Evolutionary conservation across 2,113 vertebrate species (phyloP), one percentile per base, ranked within the genome.

Genomic region (Bubalus kerabau): DNA sequence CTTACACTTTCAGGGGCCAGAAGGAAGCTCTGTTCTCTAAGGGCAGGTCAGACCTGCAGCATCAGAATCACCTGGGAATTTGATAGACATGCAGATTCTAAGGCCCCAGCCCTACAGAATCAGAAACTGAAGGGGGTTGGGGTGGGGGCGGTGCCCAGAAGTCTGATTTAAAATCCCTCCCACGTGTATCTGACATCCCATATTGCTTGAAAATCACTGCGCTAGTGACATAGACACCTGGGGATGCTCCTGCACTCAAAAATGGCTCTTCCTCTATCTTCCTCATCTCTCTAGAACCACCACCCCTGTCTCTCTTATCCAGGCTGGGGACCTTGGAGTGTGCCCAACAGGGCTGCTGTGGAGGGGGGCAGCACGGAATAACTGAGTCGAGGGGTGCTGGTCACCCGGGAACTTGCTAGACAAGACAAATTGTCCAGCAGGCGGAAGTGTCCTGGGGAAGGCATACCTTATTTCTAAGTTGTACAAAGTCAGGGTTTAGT

Each of bases 101-200:
- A 6, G 40, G 54, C 17, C 5, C 57, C 26, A n/a, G 54, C 54
- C 3, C 23, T 3, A 12, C 7, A 10, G 15, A 89, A 12, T 28
- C 50, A 21, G 67, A 86, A 52, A n/a, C 12, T 21, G 43, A 23
- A 24, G 21, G 1, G 1, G 28, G 60, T 62, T 62, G 19, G 21
- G n/a, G 11, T 17, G 52, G 32, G 11, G n/a, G 32, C 6, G 19
- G 17, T 32, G 93, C 26, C 8, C 30, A n/a, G 30, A 5, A 2
- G 7, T 1, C 80, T 14, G 24, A 36, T 19, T 50, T 14, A 7
- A 64, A 40, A 71, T n/a, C 12, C 43, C n/a, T 81, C 17, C 40
- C 21, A 30, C 0, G 57, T n/a, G 89, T 50, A 21, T 5, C 40
- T 16, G 26, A 21, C 0, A 1, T 36, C 16, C 0, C 3, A 6